Evolutionary conservation across 2,888 invertebrate genomes (phyloP), one percentile per base, ranked within the genome.

Genomic region (Bembecia ichneumoniformis): DNA sequence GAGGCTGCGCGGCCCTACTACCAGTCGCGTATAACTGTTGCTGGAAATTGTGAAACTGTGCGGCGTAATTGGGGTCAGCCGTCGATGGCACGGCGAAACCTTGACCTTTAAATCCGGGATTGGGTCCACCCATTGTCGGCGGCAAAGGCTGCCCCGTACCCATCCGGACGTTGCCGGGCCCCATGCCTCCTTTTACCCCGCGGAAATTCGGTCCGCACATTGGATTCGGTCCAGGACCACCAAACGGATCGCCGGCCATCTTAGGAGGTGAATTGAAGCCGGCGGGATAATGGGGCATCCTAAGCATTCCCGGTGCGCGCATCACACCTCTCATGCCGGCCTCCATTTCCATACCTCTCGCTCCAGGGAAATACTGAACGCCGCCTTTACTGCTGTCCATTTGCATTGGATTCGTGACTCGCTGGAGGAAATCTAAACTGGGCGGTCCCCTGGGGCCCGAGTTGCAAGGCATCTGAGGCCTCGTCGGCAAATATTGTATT

Each of bases 21-120:
- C 87, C 87, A 47, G 96, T 97, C 55, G 97, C 96, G 81, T 97
- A 97, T 60, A 97, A 84, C 80, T 96, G 96, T 77, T 97, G 97
- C 74, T 97, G 97, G 89, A 97, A 97, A 84, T 96, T 95, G 82
- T 96, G 96, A 88, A 94, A 97, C 89, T 96, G 96, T 79, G 96
- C 96, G 68, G 96, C 96, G 87, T 97, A 97, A 75, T 95, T 95
- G 11, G 96, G 94, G 82, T 97, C 96, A 46, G 93, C 92, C 52
- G 96, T 94, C 28, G 93, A 93, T 7, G 95, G 95, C 28, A 94
- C 94, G 51, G 94, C 93, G 74, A 95, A 96, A 53, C 91, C 90
- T 59, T 94, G 94, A 58, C 91, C 92, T 72, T 94, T 94, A 81
- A 93, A 94, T 56, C 89, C 91, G 44, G 87, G 83, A 13, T 77